A percentile compares a stretch with the other conserved stretches of the same genome.
Evolutionary conservation across 2,113 vertebrate species (phyloP).

Genomic region (Euleptes europaea): DNA sequence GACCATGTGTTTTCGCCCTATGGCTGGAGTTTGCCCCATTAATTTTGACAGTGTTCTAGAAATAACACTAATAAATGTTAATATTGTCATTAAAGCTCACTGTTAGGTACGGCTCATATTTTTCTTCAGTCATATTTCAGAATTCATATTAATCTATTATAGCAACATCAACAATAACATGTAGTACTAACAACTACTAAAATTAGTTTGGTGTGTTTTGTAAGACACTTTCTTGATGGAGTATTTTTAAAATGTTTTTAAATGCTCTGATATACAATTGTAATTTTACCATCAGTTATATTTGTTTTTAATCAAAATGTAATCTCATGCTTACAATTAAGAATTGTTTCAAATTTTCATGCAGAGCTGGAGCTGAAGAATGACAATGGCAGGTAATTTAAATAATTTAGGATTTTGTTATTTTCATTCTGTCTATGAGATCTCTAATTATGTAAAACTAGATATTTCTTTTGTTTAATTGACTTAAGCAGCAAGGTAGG

Average conservation of each 20-base stretch:
- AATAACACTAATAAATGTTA: neutral
- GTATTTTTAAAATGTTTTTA: neutral
- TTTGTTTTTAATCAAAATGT: neutral
- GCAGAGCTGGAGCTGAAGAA: neutral
- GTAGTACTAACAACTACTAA: neutral
- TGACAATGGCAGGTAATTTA: conserved; percentile 36
- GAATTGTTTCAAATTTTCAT: neutral
- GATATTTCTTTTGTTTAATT: conserved; percentile 44
- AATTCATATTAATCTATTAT: too few relatives aligned
- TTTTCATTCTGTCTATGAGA: conserved; percentile 3
- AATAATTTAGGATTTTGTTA: conserved; percentile 46
- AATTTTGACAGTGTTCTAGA: neutral
- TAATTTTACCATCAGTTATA: neutral
- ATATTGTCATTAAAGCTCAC: neutral
- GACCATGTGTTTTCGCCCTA: too few relatives aligned
- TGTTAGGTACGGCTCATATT: too few relatives aligned
- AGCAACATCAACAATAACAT: neutral
- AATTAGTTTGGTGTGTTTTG: neutral
- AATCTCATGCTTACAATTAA: neutral
- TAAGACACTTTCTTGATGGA: neutral
- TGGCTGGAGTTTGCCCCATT: neutral
- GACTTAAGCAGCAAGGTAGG: conserved; percentile 47
- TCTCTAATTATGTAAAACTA: conserved; percentile 61
- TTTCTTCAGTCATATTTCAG: neutral
- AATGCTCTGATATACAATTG: neutral